Conservation (phyloP, 2,797 vertebrate species). For the Girardinus metallicus region DNA sequence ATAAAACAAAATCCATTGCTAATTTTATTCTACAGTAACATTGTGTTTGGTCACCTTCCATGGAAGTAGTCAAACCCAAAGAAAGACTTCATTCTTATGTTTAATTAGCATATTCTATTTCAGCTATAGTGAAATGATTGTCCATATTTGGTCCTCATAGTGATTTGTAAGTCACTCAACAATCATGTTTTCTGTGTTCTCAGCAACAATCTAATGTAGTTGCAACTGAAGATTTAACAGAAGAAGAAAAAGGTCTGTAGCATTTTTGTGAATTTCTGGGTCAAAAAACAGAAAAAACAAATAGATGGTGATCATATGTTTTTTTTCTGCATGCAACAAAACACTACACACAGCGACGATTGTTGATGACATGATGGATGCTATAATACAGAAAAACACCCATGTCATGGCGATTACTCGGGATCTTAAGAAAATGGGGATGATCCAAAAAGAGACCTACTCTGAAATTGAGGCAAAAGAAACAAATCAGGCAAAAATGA, state of each 20-base stretch:
- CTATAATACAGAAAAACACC: neutral
- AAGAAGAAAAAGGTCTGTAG: constrained; percentile 54
- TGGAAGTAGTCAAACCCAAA: neutral
- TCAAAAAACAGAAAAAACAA: neutral
- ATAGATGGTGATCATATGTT: neutral
- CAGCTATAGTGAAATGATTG: neutral
- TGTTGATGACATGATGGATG: constrained; percentile 17
- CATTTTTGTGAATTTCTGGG: neutral
- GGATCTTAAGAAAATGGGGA: constrained; percentile 28
- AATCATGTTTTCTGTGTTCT: neutral
- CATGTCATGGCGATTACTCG: constrained; percentile 45
- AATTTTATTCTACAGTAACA: neutral
- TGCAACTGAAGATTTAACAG: constrained; percentile 13
- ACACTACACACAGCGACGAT: constrained; percentile 47
- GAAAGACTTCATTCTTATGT: neutral
- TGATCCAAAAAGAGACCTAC: constrained; percentile 47
- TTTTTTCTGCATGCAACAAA: neutral
- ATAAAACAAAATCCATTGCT: no score
- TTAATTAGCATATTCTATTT: neutral
- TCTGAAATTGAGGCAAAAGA: accelerated
- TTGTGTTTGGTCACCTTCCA: neutral
- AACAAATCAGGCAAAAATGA: constrained; percentile 2
- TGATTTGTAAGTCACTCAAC: neutral
- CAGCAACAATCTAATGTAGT: constrained; percentile 6
- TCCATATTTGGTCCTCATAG: neutral